Conservation (phyloP, 2,797 vertebrate species). For the Diplodus puntazzo region DNA sequence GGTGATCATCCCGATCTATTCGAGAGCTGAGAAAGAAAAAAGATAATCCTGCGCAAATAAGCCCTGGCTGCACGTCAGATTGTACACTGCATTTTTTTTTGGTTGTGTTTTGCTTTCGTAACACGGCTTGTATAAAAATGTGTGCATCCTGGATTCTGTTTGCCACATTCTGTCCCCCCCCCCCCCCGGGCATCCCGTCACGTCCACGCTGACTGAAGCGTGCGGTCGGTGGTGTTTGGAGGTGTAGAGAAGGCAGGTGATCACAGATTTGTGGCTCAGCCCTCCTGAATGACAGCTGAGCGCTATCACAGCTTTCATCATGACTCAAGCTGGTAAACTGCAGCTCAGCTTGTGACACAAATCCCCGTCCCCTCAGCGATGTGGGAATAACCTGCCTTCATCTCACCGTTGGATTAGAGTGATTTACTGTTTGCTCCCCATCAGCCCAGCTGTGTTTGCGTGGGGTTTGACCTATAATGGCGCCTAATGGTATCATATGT, state of each 20-base stretch:
- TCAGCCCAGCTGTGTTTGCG: conserved; percentile 57
- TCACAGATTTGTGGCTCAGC: conserved; percentile 44
- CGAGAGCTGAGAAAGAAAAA: conserved; percentile 23
- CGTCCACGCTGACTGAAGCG: conserved; percentile 11
- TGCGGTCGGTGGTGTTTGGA: neutral
- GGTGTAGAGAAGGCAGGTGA: conserved; percentile 38
- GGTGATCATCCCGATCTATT: conserved; percentile 53
- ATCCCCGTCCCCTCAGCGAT: conserved; percentile 37
- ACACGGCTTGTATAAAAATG: neutral
- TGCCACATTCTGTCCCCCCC: neutral
- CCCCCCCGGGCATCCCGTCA: neutral
- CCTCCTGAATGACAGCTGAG: conserved; percentile 66
- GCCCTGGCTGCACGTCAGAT: conserved; percentile 40
- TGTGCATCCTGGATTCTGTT: neutral
- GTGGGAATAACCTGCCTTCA: conserved; percentile 65
- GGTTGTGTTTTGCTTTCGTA: conserved; percentile 6
- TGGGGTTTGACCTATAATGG: conserved; percentile 65
- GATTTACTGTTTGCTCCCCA: conserved; percentile 56
- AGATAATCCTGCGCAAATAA: conserved; percentile 55
- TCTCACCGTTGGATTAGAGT: conserved; percentile 57
- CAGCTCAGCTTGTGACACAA: conserved; percentile 64
- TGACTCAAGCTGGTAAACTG: conserved; percentile 66
- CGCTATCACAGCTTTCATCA: conserved; percentile 67
- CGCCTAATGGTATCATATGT: conserved; percentile 70
- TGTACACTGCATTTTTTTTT: neutral